phyloP scores from a whole-genome alignment of 1,140 invertebrate genomes.

The Tyrophagus putrescentiae region DNA sequence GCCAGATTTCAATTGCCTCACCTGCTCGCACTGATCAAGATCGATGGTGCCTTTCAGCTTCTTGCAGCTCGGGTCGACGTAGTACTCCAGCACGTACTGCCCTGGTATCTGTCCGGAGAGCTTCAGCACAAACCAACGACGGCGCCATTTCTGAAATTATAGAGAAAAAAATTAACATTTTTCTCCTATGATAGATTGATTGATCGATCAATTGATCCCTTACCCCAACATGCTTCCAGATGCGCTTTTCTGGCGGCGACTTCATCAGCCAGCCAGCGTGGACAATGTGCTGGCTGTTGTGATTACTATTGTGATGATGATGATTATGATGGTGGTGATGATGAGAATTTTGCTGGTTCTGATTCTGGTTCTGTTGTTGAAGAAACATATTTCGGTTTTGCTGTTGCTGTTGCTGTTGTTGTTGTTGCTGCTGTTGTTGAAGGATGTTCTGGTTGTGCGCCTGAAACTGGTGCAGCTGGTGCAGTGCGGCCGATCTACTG shows the following conservation, averaged over 20 bases:
- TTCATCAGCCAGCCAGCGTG: conserved; percentile 80
- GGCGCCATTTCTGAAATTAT: conserved; percentile 64
- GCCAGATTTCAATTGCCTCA: conserved; percentile 31
- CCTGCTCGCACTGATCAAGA: conserved; percentile 87
- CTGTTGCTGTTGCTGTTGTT: too few species aligned
- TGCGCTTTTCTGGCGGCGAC: conserved; percentile 68
- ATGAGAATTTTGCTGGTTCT: too few species aligned
- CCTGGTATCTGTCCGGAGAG: conserved; percentile 75
- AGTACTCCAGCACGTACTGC: conserved; percentile 85
- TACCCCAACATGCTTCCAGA: conserved; percentile 76
- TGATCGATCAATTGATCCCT: conserved; percentile 35
- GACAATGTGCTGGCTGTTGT: conserved; percentile 34
- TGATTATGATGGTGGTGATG: too few species aligned
- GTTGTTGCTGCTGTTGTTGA: too few species aligned
- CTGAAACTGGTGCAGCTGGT: too few species aligned
- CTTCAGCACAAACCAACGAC: conserved; percentile 76
- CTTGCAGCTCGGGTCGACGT: conserved; percentile 64
- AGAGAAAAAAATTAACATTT: neutral
- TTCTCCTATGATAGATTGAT: neutral
- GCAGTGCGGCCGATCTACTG: too few species aligned
- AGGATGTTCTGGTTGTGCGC: too few species aligned
- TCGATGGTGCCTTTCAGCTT: conserved; percentile 80
- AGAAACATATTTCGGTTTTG: too few species aligned
- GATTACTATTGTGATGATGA: too few species aligned
- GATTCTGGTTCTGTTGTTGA: too few species aligned